Evolutionary conservation across 2,888 invertebrate genomes (phyloP), one percentile per base, ranked within the genome.

Genomic region (Furcula furcula): DNA sequence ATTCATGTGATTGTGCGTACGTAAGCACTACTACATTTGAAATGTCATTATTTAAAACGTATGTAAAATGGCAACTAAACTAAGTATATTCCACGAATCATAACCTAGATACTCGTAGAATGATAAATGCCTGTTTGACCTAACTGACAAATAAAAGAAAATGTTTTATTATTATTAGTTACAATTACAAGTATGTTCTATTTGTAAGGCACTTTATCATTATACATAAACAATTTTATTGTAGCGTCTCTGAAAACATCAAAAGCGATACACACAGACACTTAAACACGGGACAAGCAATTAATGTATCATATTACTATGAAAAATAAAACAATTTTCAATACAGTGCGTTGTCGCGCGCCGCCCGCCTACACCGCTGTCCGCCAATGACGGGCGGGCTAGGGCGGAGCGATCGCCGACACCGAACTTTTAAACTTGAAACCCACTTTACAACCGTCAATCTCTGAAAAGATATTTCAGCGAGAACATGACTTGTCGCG

Each of bases 391-490:
- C 38, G 36, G 21, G 14, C 19, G 42, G 26, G 20, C 7, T 36
- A 49, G 76, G 85, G 86, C 79, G 84, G 83, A 51, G 83, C 77
- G 41, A 56, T 16, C 38, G 21, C 40, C 31, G 34, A 36, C 46
- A 39, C 50, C 40, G 50, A 54, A 51, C 48, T 61, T 68, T 77
- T 69, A 62, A 70, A 74, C 65, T 65, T 70, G 72, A 69, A 66
- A 59, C 63, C 59, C 57, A 60, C 61, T 65, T 69, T 62, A 54
- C 73, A 65, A 59, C 53, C 68, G 69, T 80, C 77, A 84, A 80
- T 81, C 74, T 65, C 58, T 69, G 75, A 68, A 76, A 66, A 68
- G 67, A 71, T 73, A 73, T 76, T 77, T 74, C 72, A 78, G 75
- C 55, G 72, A 36, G 62, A 72, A 69, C 75, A 76, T 75, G 76